phyloP scores from a whole-genome alignment of 2,113 vertebrate species.

The Psettodes erumei region DNA sequence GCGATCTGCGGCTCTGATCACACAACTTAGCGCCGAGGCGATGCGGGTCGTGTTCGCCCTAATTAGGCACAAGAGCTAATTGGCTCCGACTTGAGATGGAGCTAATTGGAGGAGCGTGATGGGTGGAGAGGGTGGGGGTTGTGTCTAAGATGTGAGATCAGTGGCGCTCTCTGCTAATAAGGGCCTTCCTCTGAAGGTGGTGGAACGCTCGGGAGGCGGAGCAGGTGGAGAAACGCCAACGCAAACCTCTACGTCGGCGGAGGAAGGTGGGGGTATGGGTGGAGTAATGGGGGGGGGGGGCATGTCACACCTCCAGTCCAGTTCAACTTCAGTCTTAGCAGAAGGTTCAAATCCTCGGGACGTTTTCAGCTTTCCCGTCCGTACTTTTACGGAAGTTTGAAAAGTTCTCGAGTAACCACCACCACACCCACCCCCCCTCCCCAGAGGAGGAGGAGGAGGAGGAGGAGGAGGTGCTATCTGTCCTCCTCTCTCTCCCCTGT shows the following conservation, averaged over 20 bases:
- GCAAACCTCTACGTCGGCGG: too few relatives aligned
- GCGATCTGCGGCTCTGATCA: conserved; percentile 47
- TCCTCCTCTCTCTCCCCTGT: background rate
- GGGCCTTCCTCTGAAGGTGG: conserved; percentile 24
- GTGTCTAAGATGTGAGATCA: conserved; percentile 46
- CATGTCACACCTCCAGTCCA: too few relatives aligned
- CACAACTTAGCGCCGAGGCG: conserved; percentile 10
- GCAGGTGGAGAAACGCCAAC: too few relatives aligned
- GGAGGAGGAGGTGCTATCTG: conserved; percentile 33
- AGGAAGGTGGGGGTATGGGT: too few relatives aligned
- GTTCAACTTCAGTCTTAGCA: too few relatives aligned
- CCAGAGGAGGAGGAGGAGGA: background rate
- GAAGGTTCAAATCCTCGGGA: too few relatives aligned
- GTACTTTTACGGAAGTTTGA: conserved; percentile 41
- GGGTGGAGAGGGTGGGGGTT: conserved; percentile 19
- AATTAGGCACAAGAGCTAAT: conserved; percentile 64
- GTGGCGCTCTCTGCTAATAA: conserved; percentile 15
- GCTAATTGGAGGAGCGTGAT: conserved; percentile 59
- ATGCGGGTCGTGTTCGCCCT: conserved; percentile 54
- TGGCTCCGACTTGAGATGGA: conserved; percentile 49
- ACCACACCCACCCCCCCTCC: too few relatives aligned
- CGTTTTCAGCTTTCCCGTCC: conserved; percentile 11
- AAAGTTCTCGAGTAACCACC: conserved; percentile 52
- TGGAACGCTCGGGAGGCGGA: too few relatives aligned
- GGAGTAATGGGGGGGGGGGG: too few relatives aligned